These are phyloP conservation scores for Pterobdella sp. DNA, from an alignment of 2,888 invertebrate genomes.

Conservation along the genomic window DNA sequence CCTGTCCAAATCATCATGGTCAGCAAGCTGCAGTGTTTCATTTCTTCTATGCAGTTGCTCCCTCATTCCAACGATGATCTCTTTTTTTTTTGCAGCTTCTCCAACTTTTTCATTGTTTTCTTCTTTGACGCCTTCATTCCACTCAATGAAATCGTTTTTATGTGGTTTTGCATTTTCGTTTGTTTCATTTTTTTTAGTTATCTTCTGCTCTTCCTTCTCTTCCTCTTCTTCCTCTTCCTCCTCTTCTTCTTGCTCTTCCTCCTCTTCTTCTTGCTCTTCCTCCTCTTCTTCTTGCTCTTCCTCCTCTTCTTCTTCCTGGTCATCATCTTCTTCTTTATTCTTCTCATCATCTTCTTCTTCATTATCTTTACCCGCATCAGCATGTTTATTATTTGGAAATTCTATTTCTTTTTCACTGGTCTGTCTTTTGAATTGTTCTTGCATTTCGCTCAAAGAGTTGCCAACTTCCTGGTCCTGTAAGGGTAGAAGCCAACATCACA, in stretches of 20 bases:
- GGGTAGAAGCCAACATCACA: no score
- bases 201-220: background rate
- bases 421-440: background rate
- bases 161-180: conserved; percentile 45
- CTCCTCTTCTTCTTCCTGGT: conserved; percentile 24
- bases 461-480: background rate
- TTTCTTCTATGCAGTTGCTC: background rate
- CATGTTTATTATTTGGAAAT: background rate
- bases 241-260: background rate
- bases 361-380: no score
- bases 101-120: background rate
- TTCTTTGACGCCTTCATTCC: background rate
- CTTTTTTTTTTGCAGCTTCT: background rate
- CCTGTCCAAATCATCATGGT: background rate
- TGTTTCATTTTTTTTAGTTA: conserved; percentile 28
- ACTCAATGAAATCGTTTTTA: conserved; percentile 29
- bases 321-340: background rate
- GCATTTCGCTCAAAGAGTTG: background rate
- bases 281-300: conserved; percentile 10
- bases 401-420: conserved; percentile 2
- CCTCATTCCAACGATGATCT: background rate
- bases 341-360: conserved; percentile 13
- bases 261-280: background rate
- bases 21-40: background rate
- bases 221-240: conserved; percentile 24